Evolutionary conservation across 2,888 invertebrate species (phyloP).

Genomic region (Nebria brevicollis): DNA sequence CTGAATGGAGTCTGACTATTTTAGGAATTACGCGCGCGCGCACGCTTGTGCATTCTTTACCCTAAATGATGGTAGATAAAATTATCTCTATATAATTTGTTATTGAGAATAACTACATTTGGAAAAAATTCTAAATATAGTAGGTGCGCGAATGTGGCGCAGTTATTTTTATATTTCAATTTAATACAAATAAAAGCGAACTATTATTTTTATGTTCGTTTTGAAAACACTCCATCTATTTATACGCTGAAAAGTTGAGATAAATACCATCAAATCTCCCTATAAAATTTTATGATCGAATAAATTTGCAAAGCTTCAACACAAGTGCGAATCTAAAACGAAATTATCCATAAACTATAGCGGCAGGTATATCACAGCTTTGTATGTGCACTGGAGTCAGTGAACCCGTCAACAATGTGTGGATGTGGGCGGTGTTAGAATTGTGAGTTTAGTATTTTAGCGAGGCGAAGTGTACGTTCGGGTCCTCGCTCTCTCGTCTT

Average conservation of each 20-base stretch:
- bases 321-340: background rate
- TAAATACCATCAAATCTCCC: background rate
- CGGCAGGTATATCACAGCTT: background rate
- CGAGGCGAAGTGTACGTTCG: background rate
- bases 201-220: background rate
- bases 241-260: background rate
- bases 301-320: slow-evolving; percentile 1
- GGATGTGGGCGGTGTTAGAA: background rate
- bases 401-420: slow-evolving; percentile 1
- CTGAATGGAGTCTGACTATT: too few relatives aligned
- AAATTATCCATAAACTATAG: background rate
- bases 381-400: background rate
- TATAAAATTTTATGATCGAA: background rate
- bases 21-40: too few relatives aligned
- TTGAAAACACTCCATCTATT: background rate
- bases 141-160: background rate
- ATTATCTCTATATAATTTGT: too few relatives aligned
- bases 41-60: too few relatives aligned
- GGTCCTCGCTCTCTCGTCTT: background rate
- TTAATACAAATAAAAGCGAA: background rate
- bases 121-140: background rate
- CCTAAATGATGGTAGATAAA: too few relatives aligned
- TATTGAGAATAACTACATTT: background rate
- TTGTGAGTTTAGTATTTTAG: background rate
- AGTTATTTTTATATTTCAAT: background rate